These are phyloP conservation scores for Axis porcinus DNA, from an alignment of 2,113 vertebrate species.

Conservation along the genomic window DNA sequence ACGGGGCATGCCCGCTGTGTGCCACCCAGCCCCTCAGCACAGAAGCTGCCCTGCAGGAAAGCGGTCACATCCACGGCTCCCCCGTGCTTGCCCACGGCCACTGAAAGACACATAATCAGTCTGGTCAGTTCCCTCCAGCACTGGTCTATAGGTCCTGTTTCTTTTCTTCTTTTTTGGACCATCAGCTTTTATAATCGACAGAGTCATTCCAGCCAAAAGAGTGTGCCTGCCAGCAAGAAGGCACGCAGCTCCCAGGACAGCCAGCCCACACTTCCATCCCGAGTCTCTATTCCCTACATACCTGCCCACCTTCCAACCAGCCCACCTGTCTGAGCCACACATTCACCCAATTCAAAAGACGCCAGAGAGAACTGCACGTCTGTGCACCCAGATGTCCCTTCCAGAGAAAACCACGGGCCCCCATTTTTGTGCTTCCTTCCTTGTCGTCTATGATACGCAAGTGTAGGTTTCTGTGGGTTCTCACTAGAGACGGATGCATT, in stretches of 20 bases:
- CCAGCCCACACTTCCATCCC: neutral
- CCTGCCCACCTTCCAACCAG: neutral
- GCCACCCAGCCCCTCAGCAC: rapidly evolving
- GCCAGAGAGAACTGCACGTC: neutral
- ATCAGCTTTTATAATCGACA: neutral
- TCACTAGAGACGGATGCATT: rapidly evolving
- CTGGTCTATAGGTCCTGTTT: neutral
- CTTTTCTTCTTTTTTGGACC: neutral
- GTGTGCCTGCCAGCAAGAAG: neutral
- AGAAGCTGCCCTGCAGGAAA: too few relatives aligned
- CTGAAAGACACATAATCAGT: rapidly evolving
- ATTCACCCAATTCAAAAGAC: rapidly evolving
- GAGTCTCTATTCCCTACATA: rapidly evolving
- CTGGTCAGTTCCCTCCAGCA: rapidly evolving
- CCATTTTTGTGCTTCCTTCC: rapidly evolving
- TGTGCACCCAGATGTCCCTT: rapidly evolving
- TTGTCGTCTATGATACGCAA: rapidly evolving
- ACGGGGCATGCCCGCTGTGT: neutral
- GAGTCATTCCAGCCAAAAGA: neutral
- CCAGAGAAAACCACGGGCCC: rapidly evolving
- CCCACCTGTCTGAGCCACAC: too few relatives aligned
- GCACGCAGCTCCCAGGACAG: rapidly evolving
- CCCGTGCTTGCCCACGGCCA: rapidly evolving
- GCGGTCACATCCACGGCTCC: rapidly evolving
- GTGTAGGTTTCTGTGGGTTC: neutral